Evolutionary conservation across 2,113 vertebrate genomes (phyloP), one percentile per base, ranked within the genome.

Genomic region (Ibidorhyncha struthersii): DNA sequence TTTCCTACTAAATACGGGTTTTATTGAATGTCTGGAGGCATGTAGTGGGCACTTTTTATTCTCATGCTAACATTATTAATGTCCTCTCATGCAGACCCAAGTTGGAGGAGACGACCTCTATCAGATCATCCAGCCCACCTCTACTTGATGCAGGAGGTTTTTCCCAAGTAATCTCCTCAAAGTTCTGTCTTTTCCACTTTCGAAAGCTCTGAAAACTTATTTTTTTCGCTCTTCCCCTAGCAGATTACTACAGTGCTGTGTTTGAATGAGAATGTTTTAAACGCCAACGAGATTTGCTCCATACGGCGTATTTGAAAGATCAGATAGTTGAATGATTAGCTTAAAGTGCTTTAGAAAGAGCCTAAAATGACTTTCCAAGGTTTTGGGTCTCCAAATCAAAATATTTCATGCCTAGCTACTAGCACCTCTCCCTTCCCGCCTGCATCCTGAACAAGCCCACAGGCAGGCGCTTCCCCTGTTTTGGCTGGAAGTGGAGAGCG

Each of bases 231-330:
- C 59, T 86, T 92, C 5, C 59, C 38, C 17, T 26, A 9, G 16
- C 30, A 53, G 66, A 10, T 61, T 26, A 34, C 77, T 62, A 3
- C 32, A 3, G 5, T 71, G 61, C 50, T 9, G 3, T 3, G 14
- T 41, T 45, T 45, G 72, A 86, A 41, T 19, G 25, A 36, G 34
- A 52, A 18, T 11, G 21, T 30, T 89, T 71, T 71, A 55, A 59
- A 59, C 11, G 30, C 55, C 25, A 34, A 3, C 4, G 36, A 56
- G n/a, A 41, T 55, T 67, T 13, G 8, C 20, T 83, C 13, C 8
- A 0, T 29, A 8, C 14, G 27, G 4, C 0, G 0, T 23, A 9
- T 63, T 59, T 82, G n/a, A 70, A 77, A 94, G 65, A 71, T 34
- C 5, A 43, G 76, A 11, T 14, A 52, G 20, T 20, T 55, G 50